Evolutionary conservation across 2,113 vertebrate species (phyloP).

Genomic region (Hydrolagus affinis): DNA sequence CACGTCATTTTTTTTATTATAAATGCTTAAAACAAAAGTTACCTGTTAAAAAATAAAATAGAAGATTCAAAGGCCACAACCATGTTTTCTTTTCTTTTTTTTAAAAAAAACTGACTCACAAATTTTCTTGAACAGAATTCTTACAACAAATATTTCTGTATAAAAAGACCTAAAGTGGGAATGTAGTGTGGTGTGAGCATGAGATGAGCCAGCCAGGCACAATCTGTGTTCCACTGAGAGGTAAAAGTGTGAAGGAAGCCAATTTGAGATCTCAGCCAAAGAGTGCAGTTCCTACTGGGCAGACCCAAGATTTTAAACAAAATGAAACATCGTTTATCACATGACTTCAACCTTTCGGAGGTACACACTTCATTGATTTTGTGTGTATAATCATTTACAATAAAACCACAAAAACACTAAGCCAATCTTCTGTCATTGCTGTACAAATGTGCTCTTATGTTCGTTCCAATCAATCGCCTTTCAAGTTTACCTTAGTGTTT

Average conservation of each 20-base stretch:
- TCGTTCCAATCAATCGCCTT: neutral
- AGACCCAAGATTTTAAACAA: slow-evolving; percentile 19
- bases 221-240: slow-evolving; percentile 27
- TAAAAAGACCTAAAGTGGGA: slow-evolving; percentile 27
- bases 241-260: slow-evolving; percentile 29
- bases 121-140: slow-evolving; percentile 22
- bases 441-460: slow-evolving; percentile 13
- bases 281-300: slow-evolving; percentile 23
- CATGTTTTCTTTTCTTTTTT: neutral
- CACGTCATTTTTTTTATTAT: slow-evolving; percentile 1
- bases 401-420: neutral
- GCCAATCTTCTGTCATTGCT: slow-evolving; percentile 16
- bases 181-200: slow-evolving; percentile 16
- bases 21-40: slow-evolving; percentile 29
- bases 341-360: neutral
- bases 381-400: slow-evolving; percentile 8
- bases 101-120: slow-evolving; percentile 21
- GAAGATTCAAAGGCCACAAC: slow-evolving; percentile 33
- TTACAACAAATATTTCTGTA: slow-evolving; percentile 24
- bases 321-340: slow-evolving; percentile 14
- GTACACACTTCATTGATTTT: neutral
- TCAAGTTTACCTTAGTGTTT: slow-evolving; percentile 6
- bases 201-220: slow-evolving; percentile 26
- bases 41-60: slow-evolving; percentile 32
- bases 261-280: slow-evolving; percentile 16